A percentile compares a stretch with the other conserved stretches of the same genome.
Evolutionary conservation across 2,888 invertebrate genomes (phyloP).

Genomic region (Caenorhabditis drosophilae): DNA sequence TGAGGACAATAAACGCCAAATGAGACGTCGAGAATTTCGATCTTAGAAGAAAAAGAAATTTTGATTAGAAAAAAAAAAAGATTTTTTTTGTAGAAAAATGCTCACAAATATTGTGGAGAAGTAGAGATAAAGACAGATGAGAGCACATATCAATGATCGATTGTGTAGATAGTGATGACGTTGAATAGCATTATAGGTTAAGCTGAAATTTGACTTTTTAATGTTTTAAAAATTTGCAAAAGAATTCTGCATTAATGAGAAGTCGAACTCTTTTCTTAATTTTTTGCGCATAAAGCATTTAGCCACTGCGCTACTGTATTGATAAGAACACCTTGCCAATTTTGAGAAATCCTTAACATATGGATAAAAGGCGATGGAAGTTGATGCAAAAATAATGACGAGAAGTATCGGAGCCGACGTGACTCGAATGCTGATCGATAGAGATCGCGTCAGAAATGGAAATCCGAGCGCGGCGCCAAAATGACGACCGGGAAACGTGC

Average conservation of each 20-base stretch:
- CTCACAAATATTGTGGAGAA: constrained; percentile 41
- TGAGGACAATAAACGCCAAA: constrained; percentile 47
- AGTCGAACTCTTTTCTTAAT: no score
- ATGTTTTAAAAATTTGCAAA: background rate
- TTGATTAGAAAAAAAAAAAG: constrained; percentile 4
- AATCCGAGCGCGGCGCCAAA: constrained; percentile 42
- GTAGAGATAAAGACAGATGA: constrained; percentile 39
- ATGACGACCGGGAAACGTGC: constrained; percentile 35
- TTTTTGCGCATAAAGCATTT: no score
- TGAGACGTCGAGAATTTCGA: constrained; percentile 43
- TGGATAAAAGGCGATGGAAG: constrained; percentile 45
- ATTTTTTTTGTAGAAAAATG: background rate
- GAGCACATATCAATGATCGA: constrained; percentile 28
- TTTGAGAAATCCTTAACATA: constrained; percentile 41
- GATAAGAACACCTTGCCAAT: constrained; percentile 12
- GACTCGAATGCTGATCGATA: constrained; percentile 24
- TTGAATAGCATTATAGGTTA: constrained; percentile 42
- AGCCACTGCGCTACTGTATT: no score
- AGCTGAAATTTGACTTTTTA: constrained; percentile 10
- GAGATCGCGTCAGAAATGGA: constrained; percentile 40
- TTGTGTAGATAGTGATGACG: constrained; percentile 30
- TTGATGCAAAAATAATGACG: constrained; percentile 38
- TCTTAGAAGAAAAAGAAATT: no score
- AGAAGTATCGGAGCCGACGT: constrained; percentile 32
- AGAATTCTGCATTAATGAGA: no score